A percentile compares a stretch with the other conserved stretches of the same genome.
Conservation (phyloP, 2,113 vertebrate species). For the Festucalex cinctus region DNA sequence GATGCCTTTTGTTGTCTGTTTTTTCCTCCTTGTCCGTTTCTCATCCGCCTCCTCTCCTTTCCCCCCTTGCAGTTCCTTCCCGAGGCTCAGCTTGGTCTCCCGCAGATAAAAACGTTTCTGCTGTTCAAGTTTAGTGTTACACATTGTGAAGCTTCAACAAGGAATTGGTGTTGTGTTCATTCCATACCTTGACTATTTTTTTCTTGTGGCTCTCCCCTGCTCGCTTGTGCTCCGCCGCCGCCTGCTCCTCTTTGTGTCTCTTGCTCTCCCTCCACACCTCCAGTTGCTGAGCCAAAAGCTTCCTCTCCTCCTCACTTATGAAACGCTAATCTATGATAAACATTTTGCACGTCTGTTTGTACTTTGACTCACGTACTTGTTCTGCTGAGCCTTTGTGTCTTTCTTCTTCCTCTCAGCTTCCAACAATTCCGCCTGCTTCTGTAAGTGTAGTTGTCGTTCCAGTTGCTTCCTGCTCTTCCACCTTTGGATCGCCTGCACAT, state of each 20-base stretch:
- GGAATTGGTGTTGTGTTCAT: too few relatives aligned
- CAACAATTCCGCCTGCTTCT: constrained; percentile 68
- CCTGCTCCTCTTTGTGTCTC: constrained; percentile 64
- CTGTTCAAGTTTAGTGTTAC: constrained; percentile 27
- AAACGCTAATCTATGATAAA: neutral
- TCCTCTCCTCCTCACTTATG: constrained; percentile 72
- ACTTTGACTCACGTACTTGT: neutral
- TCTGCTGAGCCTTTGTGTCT: neutral
- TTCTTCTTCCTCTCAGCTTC: constrained; percentile 42
- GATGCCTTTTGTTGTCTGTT: constrained; percentile 67
- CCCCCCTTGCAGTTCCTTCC: constrained; percentile 71
- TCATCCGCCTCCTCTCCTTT: constrained; percentile 74
- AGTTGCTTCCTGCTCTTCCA: constrained; percentile 80
- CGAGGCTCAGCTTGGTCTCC: constrained; percentile 73
- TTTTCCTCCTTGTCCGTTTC: constrained; percentile 71
- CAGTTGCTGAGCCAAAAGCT: constrained; percentile 55
- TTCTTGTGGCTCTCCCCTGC: constrained; percentile 69
- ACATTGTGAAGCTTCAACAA: neutral
- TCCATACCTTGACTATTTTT: constrained; percentile 57
- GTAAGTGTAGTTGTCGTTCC: constrained; percentile 68
- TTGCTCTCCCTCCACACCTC: constrained; percentile 80
- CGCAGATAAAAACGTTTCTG: constrained; percentile 69
- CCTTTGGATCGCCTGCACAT: constrained; percentile 79
- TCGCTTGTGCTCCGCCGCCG: constrained; percentile 65
- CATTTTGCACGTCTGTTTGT: neutral